Evolutionary conservation across 1,140 invertebrate species (phyloP), one percentile per base, ranked within the genome.

Genomic region (Zaprionus camerounensis): DNA sequence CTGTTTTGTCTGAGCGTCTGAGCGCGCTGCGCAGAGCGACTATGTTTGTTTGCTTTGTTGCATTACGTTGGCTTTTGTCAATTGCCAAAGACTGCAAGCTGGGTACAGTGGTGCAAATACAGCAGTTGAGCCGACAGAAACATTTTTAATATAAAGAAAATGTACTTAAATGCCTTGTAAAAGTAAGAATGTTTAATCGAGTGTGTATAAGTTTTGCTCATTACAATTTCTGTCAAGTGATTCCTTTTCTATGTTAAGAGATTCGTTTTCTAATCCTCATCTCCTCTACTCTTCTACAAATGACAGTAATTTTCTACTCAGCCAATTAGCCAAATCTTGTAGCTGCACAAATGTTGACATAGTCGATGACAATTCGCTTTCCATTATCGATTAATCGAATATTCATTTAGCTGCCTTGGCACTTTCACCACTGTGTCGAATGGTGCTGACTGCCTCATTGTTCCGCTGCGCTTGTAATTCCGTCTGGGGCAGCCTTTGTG

Each of bases 41-140:
- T 90, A 81, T 81, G 75, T 84, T 90, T 90, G 77, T 90, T 88
- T 85, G 78, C 85, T 85, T 79, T 81, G 74, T 69, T 82, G 76
- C 79, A 80, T 88, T 78, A 76, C 71, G 71, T 78, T 74, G 79
- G 24, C 75, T 77, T 80, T 76, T 71, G 76, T 81, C 76, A 78
- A 78, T 72, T 74, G 76, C 70, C 70, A 65, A 61, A 65, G 74
- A 66, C 69, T 64, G 12, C 20, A 22, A 46, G 28, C 38, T 22
- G 6, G n/a, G n/a, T 9, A 67, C 64, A 57, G 49, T 66, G 57
- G 15, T 17, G 44, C 63, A 68, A 46, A 20, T 11, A 34, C 31
- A 34, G 31, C 68, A 55, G 59, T 64, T 31, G 2, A 31, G n/a
- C 5, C 1, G 0, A 2, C 6, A 34, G n/a, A 36, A 34, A 34